Conservation (phyloP, 2,888 invertebrate species). For the Chymomyza caudatula region DNA sequence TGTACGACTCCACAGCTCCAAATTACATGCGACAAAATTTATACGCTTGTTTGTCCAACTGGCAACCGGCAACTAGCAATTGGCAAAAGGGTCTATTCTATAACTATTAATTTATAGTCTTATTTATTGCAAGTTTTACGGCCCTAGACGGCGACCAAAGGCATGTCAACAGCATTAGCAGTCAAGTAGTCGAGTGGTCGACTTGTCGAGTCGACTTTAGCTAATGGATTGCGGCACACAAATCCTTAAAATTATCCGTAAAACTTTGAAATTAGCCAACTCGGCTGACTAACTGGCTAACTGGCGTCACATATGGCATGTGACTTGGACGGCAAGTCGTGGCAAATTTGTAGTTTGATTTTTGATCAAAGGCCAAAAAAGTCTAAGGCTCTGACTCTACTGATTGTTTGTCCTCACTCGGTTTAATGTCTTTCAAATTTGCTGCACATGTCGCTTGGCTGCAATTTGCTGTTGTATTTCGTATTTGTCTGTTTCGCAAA, state of each 20-base stretch:
- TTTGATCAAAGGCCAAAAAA: constrained; percentile 71
- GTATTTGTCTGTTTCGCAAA: constrained; percentile 18
- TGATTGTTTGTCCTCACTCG: constrained; percentile 39
- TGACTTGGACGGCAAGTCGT: constrained; percentile 27
- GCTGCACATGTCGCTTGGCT: constrained; percentile 51
- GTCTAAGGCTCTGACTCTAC: constrained; percentile 10
- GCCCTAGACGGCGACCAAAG: constrained; percentile 45
- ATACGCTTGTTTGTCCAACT: constrained; percentile 63
- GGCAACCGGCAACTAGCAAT: constrained; percentile 23
- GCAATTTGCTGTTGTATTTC: no score
- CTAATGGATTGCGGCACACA: constrained; percentile 71
- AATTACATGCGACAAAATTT: constrained; percentile 40
- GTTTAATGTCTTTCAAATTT: constrained; percentile 20
- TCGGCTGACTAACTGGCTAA: constrained; percentile 13
- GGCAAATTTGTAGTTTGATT: constrained; percentile 66
- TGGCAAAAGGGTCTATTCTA: background rate
- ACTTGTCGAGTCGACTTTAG: constrained; percentile 20
- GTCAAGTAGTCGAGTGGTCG: background rate
- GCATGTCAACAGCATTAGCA: constrained; percentile 45
- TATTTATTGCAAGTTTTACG: constrained; percentile 64
- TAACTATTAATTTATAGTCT: constrained; percentile 62
- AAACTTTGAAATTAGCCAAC: constrained; percentile 60
- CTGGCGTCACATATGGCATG: constrained; percentile 45
- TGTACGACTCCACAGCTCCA: background rate
- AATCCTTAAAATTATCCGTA: constrained; percentile 68